Conservation (phyloP, 35 echinoderm and acorn worm genomes). For the Ptychodera flava region DNA sequence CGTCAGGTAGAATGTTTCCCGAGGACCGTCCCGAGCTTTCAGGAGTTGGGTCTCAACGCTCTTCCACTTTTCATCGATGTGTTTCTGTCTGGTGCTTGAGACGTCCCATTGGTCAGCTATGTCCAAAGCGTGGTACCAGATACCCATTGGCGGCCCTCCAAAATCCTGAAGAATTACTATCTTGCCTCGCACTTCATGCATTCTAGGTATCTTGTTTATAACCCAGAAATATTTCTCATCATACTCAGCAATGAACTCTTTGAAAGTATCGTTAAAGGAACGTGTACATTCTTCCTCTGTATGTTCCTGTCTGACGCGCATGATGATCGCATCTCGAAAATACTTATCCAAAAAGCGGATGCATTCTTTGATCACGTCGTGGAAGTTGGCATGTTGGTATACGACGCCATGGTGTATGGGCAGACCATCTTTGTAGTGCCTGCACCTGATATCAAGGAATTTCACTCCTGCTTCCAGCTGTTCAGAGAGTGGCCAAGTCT, state of each 20-base stretch:
- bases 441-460: neutral
- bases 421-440: neutral
- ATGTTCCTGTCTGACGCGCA: neutral
- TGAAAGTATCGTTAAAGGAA: neutral
- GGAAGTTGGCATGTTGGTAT: neutral
- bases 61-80: neutral
- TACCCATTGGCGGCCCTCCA: neutral
- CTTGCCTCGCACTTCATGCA: neutral
- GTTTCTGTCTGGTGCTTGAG: neutral
- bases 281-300: neutral
- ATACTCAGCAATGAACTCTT: neutral
- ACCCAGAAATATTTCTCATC: neutral
- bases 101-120: neutral
- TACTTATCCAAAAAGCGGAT: neutral
- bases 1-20: neutral
- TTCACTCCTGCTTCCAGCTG: neutral
- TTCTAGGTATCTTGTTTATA: neutral
- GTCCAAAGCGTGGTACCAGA: neutral
- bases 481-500: neutral
- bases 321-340: neutral
- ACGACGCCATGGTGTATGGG: neutral
- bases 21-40: neutral
- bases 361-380: neutral
- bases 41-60: neutral
- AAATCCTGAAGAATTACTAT: neutral